These are phyloP conservation scores for Acanthosepion esculentum DNA, from an alignment of 2,888 invertebrate species.

Conservation along the genomic window DNA sequence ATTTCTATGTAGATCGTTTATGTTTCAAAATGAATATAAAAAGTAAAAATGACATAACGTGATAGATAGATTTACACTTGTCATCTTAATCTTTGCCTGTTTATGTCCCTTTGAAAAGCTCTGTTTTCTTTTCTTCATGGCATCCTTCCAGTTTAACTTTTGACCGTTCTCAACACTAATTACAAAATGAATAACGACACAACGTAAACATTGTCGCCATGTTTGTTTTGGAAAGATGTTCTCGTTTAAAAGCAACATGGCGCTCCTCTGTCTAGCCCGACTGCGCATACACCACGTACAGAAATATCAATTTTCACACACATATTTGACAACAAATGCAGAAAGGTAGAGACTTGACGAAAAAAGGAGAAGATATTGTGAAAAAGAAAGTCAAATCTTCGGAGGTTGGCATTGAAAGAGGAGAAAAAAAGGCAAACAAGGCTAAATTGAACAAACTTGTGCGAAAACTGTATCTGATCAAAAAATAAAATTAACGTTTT, in stretches of 20 bases:
- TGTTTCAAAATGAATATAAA: neutral
- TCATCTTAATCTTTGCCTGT: neutral
- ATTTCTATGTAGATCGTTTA: too few species aligned
- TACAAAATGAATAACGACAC: conserved; percentile 2
- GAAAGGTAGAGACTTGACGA: neutral
- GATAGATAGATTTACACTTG: neutral
- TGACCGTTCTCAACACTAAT: neutral
- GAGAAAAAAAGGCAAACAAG: neutral
- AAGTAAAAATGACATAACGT: neutral
- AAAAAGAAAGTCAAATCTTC: too few species aligned
- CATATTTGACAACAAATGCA: neutral
- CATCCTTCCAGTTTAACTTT: neutral
- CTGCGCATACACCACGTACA: neutral
- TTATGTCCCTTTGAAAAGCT: neutral
- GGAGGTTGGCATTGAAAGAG: too few species aligned
- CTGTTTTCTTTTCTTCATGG: neutral
- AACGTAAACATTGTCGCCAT: neutral
- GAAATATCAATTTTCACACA: neutral
- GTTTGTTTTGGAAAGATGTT: neutral
- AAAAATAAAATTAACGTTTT: too few species aligned
- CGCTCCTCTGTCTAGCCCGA: neutral
- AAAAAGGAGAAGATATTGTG: neutral
- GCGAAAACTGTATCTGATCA: neutral
- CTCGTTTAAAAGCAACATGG: neutral
- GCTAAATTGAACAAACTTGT: neutral